Evolutionary conservation across 2,888 invertebrate genomes (phyloP).

Genomic region (Dynastes hyllus): DNA sequence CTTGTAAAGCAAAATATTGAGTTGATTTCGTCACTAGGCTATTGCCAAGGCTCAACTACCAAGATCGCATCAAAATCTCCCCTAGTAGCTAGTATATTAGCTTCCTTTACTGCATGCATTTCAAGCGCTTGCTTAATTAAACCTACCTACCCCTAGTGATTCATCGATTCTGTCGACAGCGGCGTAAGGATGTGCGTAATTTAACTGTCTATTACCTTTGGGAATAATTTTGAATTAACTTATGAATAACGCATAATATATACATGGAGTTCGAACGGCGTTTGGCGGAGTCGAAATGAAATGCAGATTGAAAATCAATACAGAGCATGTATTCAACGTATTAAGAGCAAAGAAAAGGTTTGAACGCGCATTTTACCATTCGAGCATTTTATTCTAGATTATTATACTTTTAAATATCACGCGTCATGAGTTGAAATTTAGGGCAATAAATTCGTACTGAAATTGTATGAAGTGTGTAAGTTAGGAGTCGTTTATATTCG

Average conservation of each 20-base stretch:
- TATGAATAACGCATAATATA: background rate
- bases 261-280: background rate
- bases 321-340: too few species aligned
- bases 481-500: conserved; percentile 21
- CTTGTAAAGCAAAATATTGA: too few species aligned
- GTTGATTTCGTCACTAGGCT: too few species aligned
- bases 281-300: background rate
- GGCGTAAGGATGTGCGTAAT: conserved; percentile 13
- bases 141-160: background rate
- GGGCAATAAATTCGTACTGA: background rate
- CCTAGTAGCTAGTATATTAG: background rate
- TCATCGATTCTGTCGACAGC: background rate
- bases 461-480: background rate
- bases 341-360: too few species aligned
- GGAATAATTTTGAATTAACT: background rate
- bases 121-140: too few species aligned
- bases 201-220: conserved; percentile 16
- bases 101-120: background rate
- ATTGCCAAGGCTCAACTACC: background rate
- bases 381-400: too few species aligned
- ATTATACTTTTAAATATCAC: too few species aligned
- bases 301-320: too few species aligned
- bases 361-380: too few species aligned
- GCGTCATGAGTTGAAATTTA: background rate
- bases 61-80: background rate